Evolutionary conservation across 2,113 vertebrate genomes (phyloP).

Genomic region (Ascaphus truei): DNA sequence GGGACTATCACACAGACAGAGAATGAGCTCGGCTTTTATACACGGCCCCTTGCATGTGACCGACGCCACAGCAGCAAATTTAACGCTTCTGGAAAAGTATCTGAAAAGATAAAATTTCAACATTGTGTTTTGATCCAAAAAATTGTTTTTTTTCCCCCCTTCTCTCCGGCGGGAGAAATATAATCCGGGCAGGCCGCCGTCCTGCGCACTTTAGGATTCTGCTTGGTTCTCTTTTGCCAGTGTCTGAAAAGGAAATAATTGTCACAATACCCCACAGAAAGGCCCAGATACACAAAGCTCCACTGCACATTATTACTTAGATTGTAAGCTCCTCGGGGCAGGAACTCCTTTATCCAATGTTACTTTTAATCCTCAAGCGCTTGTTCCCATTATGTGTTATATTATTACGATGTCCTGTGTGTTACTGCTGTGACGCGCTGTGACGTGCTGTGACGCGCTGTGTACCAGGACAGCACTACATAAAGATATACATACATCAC

Average conservation of each 20-base stretch:
- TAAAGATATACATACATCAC: no score
- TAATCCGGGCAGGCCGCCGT: neutral
- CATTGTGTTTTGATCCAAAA: no score
- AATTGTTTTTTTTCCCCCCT: neutral
- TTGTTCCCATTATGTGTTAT: neutral
- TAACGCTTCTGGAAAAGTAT: neutral
- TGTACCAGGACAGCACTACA: no score
- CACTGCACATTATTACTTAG: no score
- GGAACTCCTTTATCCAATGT: neutral
- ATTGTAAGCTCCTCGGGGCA: rapidly evolving
- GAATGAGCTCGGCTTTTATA: no score
- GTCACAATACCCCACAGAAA: neutral
- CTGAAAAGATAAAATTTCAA: neutral
- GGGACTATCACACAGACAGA: neutral
- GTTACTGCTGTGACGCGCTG: no score
- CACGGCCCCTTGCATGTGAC: no score
- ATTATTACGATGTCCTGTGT: no score
- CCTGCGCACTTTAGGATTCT: constrained; percentile 5
- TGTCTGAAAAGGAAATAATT: neutral
- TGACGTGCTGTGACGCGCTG: no score
- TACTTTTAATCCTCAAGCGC: neutral
- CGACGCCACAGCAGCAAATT: no score
- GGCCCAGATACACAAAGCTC: neutral
- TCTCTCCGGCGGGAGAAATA: neutral
- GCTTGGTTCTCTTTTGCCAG: neutral